Conservation (phyloP, 2,888 invertebrate genomes). For the Laothoe populi region DNA sequence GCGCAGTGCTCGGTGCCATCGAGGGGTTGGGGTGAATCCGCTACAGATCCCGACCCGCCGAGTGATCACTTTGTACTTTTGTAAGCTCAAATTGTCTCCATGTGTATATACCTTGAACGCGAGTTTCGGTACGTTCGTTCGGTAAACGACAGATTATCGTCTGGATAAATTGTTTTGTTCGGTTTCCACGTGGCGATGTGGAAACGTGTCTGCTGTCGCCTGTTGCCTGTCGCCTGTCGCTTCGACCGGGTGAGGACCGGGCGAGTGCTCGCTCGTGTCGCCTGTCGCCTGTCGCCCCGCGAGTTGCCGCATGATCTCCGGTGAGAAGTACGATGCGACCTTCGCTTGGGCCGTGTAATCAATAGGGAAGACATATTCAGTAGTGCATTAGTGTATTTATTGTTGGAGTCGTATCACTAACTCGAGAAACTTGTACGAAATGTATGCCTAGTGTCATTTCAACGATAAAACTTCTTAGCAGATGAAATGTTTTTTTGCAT, state of each 20-base stretch:
- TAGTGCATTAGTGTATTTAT: slow-evolving; percentile 78
- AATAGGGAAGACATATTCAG: slow-evolving; percentile 71
- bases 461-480: slow-evolving; percentile 67
- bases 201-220: too few species aligned
- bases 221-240: slow-evolving; percentile 28
- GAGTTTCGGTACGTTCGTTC: slow-evolving; percentile 67
- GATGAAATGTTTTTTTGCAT: slow-evolving; percentile 66
- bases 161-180: slow-evolving; percentile 72
- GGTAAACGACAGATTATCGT: slow-evolving; percentile 73
- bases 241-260: neutral
- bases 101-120: slow-evolving; percentile 79
- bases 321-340: slow-evolving; percentile 27
- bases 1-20: too few species aligned
- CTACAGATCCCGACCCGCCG: slow-evolving; percentile 79
- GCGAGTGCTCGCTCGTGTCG: neutral
- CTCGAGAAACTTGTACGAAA: slow-evolving; percentile 63
- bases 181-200: slow-evolving; percentile 51
- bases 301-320: slow-evolving; percentile 26
- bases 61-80: slow-evolving; percentile 83
- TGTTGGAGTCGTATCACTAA: slow-evolving; percentile 71
- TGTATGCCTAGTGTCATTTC: slow-evolving; percentile 73
- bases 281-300: slow-evolving; percentile 4
- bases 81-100: slow-evolving; percentile 81
- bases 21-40: slow-evolving; percentile 67
- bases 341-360: slow-evolving; percentile 75